Evolutionary conservation across 1,140 invertebrate genomes (phyloP).

Genomic region (Plectrocnemia conspersa): DNA sequence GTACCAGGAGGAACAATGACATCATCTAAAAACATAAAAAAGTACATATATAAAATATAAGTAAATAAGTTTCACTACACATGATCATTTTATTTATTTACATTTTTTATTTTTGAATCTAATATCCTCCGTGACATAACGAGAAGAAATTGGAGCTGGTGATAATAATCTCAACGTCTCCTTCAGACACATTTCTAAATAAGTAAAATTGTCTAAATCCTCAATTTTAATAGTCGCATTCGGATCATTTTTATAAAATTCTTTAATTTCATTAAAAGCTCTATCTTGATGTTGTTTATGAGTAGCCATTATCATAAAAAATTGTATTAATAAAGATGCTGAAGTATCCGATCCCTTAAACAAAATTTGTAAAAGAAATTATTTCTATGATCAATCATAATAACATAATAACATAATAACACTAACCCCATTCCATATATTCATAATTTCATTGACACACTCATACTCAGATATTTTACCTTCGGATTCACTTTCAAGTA

Average conservation of each 20-base stretch:
- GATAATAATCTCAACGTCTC: slow-evolving; percentile 7
- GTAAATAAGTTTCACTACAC: not conserved
- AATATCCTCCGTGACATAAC: slow-evolving; percentile 1
- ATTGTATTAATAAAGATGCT: not conserved
- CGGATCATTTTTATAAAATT: not conserved
- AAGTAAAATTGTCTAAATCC: not conserved
- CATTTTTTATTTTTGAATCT: slow-evolving; percentile 2
- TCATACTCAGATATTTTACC: no score
- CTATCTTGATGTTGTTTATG: not conserved
- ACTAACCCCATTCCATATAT: not conserved
- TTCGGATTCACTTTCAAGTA: no score
- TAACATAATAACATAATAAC: not conserved
- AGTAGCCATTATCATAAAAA: not conserved
- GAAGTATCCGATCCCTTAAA: not conserved
- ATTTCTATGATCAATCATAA: no score
- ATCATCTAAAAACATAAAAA: slow-evolving; percentile 10
- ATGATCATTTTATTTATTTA: not conserved
- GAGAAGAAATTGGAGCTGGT: not conserved
- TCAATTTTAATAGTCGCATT: not conserved
- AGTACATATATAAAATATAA: not conserved
- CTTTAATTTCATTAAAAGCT: not conserved
- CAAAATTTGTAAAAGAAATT: not conserved
- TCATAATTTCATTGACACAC: no score
- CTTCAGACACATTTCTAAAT: slow-evolving; percentile 9
- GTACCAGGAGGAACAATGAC: slow-evolving; percentile 8